Percentiles rank a stretch among this genome's conserved stretches.
phyloP scores from a whole-genome alignment of 2,797 vertebrate genomes.

The Craterocephalus amniculus region DNA sequence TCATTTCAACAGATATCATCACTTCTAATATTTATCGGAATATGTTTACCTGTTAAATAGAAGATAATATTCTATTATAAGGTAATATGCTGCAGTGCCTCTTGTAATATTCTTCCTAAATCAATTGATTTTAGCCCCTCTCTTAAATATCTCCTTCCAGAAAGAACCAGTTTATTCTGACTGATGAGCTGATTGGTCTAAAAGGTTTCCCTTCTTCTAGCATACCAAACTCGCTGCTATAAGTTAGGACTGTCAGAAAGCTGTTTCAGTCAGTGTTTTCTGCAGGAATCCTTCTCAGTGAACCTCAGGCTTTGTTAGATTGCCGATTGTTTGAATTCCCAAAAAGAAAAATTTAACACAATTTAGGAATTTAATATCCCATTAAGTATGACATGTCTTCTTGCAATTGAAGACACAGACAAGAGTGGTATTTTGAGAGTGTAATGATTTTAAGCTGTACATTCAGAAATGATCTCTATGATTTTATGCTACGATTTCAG shows the following conservation, averaged over 20 bases:
- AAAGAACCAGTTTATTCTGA: background rate
- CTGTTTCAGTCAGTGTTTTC: background rate
- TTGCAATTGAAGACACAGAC: too few species aligned
- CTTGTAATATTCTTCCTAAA: background rate
- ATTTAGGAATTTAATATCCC: too few species aligned
- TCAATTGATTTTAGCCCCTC: background rate
- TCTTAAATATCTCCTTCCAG: background rate
- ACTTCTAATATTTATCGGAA: background rate
- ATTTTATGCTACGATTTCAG: too few species aligned
- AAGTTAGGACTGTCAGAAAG: background rate
- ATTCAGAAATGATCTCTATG: too few species aligned
- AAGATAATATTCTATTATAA: background rate
- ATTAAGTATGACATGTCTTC: too few species aligned
- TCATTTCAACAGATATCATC: background rate
- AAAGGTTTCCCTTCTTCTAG: background rate
- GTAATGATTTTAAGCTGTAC: too few species aligned
- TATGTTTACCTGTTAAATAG: background rate
- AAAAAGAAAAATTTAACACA: too few species aligned
- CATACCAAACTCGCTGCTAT: too few species aligned
- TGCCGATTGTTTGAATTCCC: too few species aligned
- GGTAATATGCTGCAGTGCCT: background rate
- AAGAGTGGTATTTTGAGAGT: too few species aligned
- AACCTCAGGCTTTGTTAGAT: too few species aligned
- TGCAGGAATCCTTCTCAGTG: background rate
- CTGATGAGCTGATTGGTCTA: background rate